Percentiles rank a stretch among this genome's conserved stretches.
These are phyloP conservation scores for Drosophila maculinotata DNA, from an alignment of 2,888 invertebrate species.

Conservation along the genomic window DNA sequence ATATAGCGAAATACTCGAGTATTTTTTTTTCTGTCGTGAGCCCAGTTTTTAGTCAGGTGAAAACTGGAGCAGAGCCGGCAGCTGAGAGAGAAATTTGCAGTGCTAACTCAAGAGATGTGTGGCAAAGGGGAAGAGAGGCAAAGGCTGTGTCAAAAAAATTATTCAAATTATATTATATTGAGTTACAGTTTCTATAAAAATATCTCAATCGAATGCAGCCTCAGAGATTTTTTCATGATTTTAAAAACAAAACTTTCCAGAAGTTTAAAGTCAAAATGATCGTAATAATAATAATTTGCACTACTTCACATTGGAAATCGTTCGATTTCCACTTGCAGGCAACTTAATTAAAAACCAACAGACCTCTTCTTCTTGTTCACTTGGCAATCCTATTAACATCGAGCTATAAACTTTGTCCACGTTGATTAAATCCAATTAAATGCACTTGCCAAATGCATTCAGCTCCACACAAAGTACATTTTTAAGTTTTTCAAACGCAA, in stretches of 20 bases:
- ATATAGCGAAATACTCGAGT: conserved; percentile 29
- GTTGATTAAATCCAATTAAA: conserved; percentile 50
- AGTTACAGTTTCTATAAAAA: no score
- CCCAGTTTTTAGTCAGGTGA: conserved; percentile 50
- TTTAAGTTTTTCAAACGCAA: conserved; percentile 13
- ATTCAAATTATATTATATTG: no score
- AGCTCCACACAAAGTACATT: conserved; percentile 22
- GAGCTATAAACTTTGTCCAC: conserved; percentile 16
- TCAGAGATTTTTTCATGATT: no score
- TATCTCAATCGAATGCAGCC: no score
- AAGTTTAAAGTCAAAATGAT: no score
- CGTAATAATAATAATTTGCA: no score
- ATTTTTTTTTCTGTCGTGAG: neutral
- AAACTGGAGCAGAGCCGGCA: conserved; percentile 53
- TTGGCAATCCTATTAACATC: neutral
- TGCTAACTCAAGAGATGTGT: neutral
- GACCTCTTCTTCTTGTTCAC: neutral
- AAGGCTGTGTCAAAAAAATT: neutral
- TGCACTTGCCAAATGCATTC: conserved; percentile 41
- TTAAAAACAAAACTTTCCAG: no score
- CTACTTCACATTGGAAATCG: no score
- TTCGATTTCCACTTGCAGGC: no score
- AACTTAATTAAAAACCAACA: no score
- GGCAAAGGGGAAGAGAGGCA: no score
- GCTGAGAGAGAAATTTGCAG: conserved; percentile 27